These are phyloP conservation scores for Acleris laterana DNA, from an alignment of 2,888 invertebrate genomes.

Conservation along the genomic window DNA sequence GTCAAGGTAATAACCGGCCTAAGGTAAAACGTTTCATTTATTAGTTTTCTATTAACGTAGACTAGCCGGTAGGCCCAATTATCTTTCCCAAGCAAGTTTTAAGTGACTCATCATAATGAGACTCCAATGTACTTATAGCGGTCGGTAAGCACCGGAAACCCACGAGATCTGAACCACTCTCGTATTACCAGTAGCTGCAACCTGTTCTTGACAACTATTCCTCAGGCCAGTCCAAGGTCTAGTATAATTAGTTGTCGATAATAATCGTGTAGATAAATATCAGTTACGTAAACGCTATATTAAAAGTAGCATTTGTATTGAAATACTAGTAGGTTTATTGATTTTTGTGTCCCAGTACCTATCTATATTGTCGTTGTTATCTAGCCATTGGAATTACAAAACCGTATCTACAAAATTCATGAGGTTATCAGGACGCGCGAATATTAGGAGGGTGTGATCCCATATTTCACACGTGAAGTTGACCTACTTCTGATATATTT, in stretches of 20 bases:
- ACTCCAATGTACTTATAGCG: slow-evolving; percentile 44
- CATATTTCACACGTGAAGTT: no score
- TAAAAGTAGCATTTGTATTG: slow-evolving; percentile 10
- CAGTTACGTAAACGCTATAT: slow-evolving; percentile 25
- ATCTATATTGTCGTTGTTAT: no score
- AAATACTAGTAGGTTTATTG: not conserved
- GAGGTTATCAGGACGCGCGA: no score
- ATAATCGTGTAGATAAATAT: slow-evolving; percentile 26
- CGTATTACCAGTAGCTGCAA: slow-evolving; percentile 55
- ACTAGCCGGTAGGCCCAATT: slow-evolving; percentile 35
- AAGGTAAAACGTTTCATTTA: no score
- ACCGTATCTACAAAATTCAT: no score
- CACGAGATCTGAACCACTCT: slow-evolving; percentile 52
- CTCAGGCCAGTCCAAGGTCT: slow-evolving; percentile 37
- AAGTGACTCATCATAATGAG: slow-evolving; percentile 55
- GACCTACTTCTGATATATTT: no score
- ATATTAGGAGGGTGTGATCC: no score
- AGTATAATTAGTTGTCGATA: slow-evolving; percentile 32
- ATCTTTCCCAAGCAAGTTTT: slow-evolving; percentile 40
- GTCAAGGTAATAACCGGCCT: no score
- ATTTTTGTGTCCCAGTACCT: no score
- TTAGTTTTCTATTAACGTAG: not conserved
- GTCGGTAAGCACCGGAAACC: slow-evolving; percentile 64
- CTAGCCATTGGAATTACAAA: no score
- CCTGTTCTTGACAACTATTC: slow-evolving; percentile 51